Evolutionary conservation across 2,113 vertebrate species (phyloP).

Genomic region (Silurus glanis): DNA sequence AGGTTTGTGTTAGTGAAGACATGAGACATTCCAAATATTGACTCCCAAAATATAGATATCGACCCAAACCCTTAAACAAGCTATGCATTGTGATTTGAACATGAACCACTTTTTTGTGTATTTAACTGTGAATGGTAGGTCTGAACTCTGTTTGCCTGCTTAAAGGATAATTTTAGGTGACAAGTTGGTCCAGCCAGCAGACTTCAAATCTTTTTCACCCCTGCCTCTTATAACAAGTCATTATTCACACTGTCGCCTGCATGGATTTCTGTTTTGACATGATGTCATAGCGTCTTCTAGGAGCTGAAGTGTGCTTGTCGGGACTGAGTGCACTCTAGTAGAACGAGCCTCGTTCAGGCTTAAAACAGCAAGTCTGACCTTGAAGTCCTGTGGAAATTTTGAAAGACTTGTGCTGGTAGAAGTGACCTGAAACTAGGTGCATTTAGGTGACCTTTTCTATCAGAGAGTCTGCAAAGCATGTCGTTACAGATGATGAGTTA

Average conservation of each 20-base stretch:
- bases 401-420: not conserved
- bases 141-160: constrained; percentile 45
- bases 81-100: constrained; percentile 55
- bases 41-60: not conserved
- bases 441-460: constrained; percentile 32
- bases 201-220: constrained; percentile 28
- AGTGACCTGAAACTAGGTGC: constrained; percentile 29
- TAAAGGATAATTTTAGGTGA: constrained; percentile 51
- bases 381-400: not conserved
- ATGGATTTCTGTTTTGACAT: constrained; percentile 32
- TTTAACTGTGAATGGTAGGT: constrained; percentile 42
- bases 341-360: constrained; percentile 28
- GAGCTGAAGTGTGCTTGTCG: constrained; percentile 22
- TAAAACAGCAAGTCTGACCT: not conserved
- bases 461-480: not conserved
- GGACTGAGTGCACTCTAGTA: constrained; percentile 29
- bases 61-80: constrained; percentile 55
- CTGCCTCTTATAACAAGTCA: constrained; percentile 17
- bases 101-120: constrained; percentile 53
- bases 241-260: constrained; percentile 25
- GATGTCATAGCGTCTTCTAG: constrained; percentile 40
- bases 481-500: constrained; percentile 8
- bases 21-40: constrained; percentile 36
- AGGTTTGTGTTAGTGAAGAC: constrained; percentile 39
- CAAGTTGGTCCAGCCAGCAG: constrained; percentile 37